Evolutionary conservation across 2,113 vertebrate species (phyloP), one percentile per base, ranked within the genome.

Genomic region (Garra rufa): DNA sequence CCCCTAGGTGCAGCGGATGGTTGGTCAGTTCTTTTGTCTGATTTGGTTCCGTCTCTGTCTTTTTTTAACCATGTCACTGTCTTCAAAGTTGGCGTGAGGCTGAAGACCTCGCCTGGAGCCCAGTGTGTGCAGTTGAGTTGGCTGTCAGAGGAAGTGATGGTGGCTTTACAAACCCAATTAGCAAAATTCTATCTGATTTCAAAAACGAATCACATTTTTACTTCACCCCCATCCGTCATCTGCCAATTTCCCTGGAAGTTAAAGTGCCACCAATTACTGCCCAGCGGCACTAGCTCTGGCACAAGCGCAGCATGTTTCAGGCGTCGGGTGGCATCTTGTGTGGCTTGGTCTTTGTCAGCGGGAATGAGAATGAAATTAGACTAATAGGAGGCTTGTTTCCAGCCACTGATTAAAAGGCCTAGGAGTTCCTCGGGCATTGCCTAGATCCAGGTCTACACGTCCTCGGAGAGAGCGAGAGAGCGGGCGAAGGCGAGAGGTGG

Each of bases 291-390:
- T 92, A 83, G 84, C 86, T 83, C 88, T 93, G 93, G 92, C 92
- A 89, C 88, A 88, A 89, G 89, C 88, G 87, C 88, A 91, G 94
- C 94, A 94, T 96, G 95, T 97, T 96, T 96, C 95, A 96, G 94
- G 95, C 96, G 95, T 97, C 96, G 96, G 93, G 94, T 96, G 95
- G 94, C 95, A 96, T 97, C 96, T 95, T 94, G 96, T 93, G 87
- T 93, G 93, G 92, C 91, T 92, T 90, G 87, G 92, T 86, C 83
- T 88, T 86, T 92, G 91, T 95, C 94, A 95, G 94, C 92, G 94
- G 94, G 94, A 95, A 96, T 94, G 95, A 97, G 84, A 98, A 99
- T 98, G 93, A 96, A 96, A 97, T 96, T 94, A 95, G 96, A 98
- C 96, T 96, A 96, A 96, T 95, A 93, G 93, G 94, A 96, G 95